These are phyloP conservation scores for Isurus oxyrinchus DNA, from an alignment of 2,113 vertebrate species.

Conservation along the genomic window DNA sequence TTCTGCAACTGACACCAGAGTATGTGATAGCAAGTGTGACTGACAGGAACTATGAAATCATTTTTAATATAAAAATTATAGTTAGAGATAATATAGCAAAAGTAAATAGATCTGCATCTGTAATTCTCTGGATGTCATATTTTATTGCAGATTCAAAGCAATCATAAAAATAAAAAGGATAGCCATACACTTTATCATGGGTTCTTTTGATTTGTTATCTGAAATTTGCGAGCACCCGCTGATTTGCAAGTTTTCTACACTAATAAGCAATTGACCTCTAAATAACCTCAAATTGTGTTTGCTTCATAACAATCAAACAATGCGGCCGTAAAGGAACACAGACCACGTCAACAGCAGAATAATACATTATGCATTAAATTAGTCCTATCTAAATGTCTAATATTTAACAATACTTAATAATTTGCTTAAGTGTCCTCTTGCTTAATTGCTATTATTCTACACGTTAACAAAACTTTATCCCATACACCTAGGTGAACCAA, in stretches of 20 bases:
- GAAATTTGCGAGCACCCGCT: not conserved
- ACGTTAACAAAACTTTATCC: not conserved
- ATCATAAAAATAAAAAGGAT: not conserved
- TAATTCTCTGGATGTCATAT: not conserved
- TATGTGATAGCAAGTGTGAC: not conserved
- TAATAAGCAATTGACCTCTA: not conserved
- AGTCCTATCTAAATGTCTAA: not conserved
- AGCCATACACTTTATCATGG: not conserved
- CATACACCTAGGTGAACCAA: not conserved
- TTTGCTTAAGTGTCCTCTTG: not conserved
- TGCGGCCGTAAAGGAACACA: not conserved
- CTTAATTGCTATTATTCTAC: not conserved
- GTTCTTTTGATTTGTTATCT: not conserved
- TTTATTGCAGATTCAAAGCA: not conserved
- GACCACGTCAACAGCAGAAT: not conserved
- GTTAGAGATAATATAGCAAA: not conserved
- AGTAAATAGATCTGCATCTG: not conserved
- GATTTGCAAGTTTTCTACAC: not conserved
- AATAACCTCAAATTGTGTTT: not conserved
- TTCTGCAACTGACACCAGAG: not conserved
- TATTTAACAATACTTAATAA: not conserved
- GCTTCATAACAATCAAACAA: not conserved
- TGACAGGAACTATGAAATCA: not conserved
- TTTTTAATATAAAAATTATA: not conserved
- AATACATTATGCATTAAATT: not conserved